Evolutionary conservation across 2,888 invertebrate species (phyloP), one percentile per base, ranked within the genome.

Genomic region (Opisthograptis luteolata): DNA sequence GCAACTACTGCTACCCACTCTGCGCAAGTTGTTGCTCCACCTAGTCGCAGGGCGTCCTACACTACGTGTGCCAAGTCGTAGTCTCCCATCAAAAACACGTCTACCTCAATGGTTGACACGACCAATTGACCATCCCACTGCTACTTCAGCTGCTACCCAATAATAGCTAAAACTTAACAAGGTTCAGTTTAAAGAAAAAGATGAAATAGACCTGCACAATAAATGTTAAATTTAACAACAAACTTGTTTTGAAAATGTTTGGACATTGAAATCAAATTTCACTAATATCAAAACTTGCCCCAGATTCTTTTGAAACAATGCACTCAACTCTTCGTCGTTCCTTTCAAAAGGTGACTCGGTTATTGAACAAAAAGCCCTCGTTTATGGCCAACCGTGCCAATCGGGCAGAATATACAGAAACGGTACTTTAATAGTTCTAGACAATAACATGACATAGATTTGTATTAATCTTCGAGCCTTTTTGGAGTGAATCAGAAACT

Each of bases 371-470:
- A 47, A 54, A 39, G 42, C 15, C 41, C 60, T 60, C 54, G 34
- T 55, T 58, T 62, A 64, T 54, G 60, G 66, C 47, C 22, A 62
- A 51, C 52, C 57, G 63, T 66, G 64, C 58, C 68, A 35, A 62
- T 50, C 57, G 44, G 48, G 30, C 36, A 31, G 43, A 47, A 49
- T 49, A 39, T 34, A 14, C 24, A 36, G 31, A 59, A 68, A 68
- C 68, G 66, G 68, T 48, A 62, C 60, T 60, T 57, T 52, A 41
- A 55, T 56, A 40, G 51, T 25, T 34, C 49, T 49, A 65, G 48
- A 66, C 67, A 61, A 64, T 62, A 58, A 58, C 50, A 31, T 50
- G 63, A 42, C 57, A 56, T 50, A 47, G 53, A 53, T 62, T 56
- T 42, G 45, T 39, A 50, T 39, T 47, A 25, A 54, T 60, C 27